Evolutionary conservation across 2,888 invertebrate species (phyloP), one percentile per base, ranked within the genome.

Genomic region (Platycnemis pennipes): DNA sequence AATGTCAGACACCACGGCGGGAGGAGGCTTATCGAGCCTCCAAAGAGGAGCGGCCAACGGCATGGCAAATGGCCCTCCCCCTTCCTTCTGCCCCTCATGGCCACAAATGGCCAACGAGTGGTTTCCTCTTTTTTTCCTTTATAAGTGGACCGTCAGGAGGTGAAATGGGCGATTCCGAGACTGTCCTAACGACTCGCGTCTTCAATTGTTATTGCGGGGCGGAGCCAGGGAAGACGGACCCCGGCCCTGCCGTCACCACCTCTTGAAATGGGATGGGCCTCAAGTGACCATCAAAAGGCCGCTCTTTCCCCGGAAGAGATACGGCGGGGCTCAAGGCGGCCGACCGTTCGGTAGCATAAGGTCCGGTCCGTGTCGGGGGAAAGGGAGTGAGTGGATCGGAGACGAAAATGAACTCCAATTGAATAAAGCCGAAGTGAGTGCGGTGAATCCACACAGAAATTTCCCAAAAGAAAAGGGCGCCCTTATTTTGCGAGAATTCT

Each of bases 141-240:
- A 77, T 77, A 77, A 77, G 77, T 37, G 77, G 77, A 77, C 77
- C 77, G 77, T 77, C 37, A 77, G 77, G 77, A 77, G 31, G 77
- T 77, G 77, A 77, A 77, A 77, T 77, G 77, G 77, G 37, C 77
- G 77, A 77, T 77, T 77, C 37, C 77, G 77, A 77, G 77, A 77
- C 77, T 16, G 37, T 77, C 77, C 77, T 37, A 77, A 77, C 77
- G 77, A 37, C 77, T 77, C 26, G n/a, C 7, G 31, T n/a, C 77
- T 31, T 37, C 77, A 11, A 77, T 77, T 77, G 77, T 77, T 77
- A 77, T 77, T 77, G 63, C 63, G 77, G 77, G 77, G 77, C 77
- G 77, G 77, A 77, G 77, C 77, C 77, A 37, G 77, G 16, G 77
- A 37, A 8, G 77, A 19, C 49, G 49, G 49, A 19, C 3, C 49